Evolutionary conservation across 1,140 invertebrate species (phyloP), one percentile per base, ranked within the genome.

Genomic region (Asbolus verrucosus): DNA sequence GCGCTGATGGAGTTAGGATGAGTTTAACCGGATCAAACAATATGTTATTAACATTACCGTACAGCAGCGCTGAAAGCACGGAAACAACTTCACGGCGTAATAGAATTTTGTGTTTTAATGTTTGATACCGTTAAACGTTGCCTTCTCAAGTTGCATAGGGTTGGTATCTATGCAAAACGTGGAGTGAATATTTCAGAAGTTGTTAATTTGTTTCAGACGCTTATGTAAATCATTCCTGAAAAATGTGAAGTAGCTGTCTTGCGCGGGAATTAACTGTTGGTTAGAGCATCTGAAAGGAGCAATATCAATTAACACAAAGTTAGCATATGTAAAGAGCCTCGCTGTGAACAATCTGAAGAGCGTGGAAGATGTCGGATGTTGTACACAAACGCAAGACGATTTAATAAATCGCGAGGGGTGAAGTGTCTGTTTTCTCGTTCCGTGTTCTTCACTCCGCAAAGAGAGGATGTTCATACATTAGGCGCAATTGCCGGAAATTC

Each of bases 401-500:
- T 65, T 65, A 65, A 39, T 43, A 65, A 65, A 65, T 62, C 30
- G 60, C 36, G 60, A 27, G 60, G 30, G 60, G 60, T 36, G 41
- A 33, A 65, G 62, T 43, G 36, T 65, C 62, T 65, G 15, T 27
- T 27, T 41, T 43, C 41, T 21, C 21, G 36, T 43, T 65, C 21
- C 24, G 9, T 41, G 14, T 31, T 66, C 43, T 43, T 43, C 41
- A 30, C 30, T 31, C n/a, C n/a, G 18, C 39, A 41, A 66, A 33
- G 30, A 31, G 41, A 43, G 43, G 41, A 65, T 43, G 41, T 66
- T 43, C 63, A 66, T 66, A 62, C 59, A 62, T 66, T 65, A 43
- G 50, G 41, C 24, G 16, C 63, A 66, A 66, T 66, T 66, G 63
- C 63, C 63, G 63, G 63, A 66, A 66, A 27, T 21, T 54, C 27